A percentile compares a stretch with the other conserved stretches of the same genome.
phyloP scores from a whole-genome alignment of 2,888 invertebrate species.

The Mimas tiliae region DNA sequence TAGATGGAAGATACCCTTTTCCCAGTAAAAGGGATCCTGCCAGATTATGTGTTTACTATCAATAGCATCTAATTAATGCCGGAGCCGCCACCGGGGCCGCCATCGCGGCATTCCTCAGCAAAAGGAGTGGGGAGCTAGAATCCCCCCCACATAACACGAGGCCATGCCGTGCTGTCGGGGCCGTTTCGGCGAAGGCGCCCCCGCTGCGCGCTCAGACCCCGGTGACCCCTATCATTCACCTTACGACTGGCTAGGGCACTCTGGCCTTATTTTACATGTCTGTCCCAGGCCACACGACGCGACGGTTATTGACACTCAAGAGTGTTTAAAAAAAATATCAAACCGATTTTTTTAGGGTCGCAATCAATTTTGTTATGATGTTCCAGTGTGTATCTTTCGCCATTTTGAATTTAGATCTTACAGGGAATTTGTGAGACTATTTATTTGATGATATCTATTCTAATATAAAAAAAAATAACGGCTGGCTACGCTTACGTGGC shows the following conservation, averaged over 20 bases:
- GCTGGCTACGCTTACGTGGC: too few species aligned
- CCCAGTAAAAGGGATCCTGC: background rate
- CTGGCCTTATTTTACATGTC: background rate
- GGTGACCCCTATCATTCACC: constrained; percentile 10
- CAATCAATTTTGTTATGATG: too few species aligned
- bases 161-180: constrained; percentile 12
- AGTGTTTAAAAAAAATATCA: too few species aligned
- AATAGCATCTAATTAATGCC: background rate
- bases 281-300: background rate
- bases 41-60: background rate
- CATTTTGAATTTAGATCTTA: too few species aligned
- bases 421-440: too few species aligned
- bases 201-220: constrained; percentile 9
- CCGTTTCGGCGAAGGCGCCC: background rate
- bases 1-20: background rate
- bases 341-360: too few species aligned
- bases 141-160: constrained; percentile 10
- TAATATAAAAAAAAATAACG: too few species aligned
- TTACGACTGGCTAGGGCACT: background rate
- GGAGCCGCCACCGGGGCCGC: background rate
- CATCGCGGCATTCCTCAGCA: background rate
- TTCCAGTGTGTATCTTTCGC: too few species aligned
- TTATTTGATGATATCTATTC: too few species aligned
- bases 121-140: background rate
- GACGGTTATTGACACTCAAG: background rate